These are phyloP conservation scores for Malurus cyaneus DNA, from an alignment of 2,113 vertebrate genomes.

Conservation along the genomic window DNA sequence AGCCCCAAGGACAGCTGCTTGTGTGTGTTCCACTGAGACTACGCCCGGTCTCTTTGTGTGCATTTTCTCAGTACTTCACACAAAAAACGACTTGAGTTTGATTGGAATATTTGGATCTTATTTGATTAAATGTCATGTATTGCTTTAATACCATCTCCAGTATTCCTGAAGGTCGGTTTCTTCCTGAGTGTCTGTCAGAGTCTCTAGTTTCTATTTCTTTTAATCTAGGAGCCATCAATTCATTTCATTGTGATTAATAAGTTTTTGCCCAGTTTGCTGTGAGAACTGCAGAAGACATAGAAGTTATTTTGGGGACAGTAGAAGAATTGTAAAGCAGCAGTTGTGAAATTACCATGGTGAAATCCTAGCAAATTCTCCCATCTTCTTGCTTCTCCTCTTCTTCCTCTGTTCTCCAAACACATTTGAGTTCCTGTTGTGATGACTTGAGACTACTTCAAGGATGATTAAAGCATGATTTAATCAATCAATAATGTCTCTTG, in stretches of 20 bases:
- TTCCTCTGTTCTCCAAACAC: not conserved
- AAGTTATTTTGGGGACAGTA: not conserved
- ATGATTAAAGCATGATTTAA: not conserved
- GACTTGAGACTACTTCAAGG: not conserved
- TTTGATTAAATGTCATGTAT: not conserved
- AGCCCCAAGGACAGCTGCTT: accelerated
- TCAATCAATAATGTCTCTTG: not conserved
- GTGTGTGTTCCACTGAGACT: not conserved
- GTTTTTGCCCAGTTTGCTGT: not conserved
- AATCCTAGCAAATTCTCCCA: not conserved
- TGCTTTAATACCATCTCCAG: not conserved
- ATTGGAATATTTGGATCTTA: not conserved
- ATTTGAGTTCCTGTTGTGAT: not conserved
- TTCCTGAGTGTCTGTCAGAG: not conserved
- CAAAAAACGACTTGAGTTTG: not conserved
- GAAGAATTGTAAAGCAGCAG: not conserved
- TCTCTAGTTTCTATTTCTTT: not conserved
- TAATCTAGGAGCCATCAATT: not conserved
- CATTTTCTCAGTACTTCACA: not conserved
- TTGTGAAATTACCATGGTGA: not conserved
- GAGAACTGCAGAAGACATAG: not conserved
- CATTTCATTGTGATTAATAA: not conserved
- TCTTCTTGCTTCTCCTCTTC: not conserved
- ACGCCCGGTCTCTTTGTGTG: not conserved
- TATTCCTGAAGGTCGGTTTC: not conserved